Base-by-base conservation (phyloP, 2,113 vertebrate species). In the Brienomyrus brachyistius region DNA sequence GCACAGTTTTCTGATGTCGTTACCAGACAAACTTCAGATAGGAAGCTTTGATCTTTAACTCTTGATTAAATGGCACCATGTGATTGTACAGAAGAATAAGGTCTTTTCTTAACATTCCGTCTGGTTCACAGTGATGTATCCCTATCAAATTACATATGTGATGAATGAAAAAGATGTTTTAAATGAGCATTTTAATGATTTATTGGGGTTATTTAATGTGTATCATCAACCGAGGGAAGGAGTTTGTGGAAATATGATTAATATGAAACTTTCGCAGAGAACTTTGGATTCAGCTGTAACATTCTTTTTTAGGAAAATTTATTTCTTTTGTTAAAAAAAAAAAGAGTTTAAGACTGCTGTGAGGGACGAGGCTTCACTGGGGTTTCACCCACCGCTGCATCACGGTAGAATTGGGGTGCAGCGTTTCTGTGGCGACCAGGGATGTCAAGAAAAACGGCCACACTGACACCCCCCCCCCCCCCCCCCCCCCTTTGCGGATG, bases 361-460 rank as follows among this genome's bases (percentile, higher is more conserved):
- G 87, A 84, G 66, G 84, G 88, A 89, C 52, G 27, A 88, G 35
- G 45, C 48, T 27, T 50, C 45, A 0, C 83, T 5, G 47, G 45
- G 13, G 5, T 5, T 50, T 27, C 23, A 15, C 4, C 2, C 45
- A 48, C 47, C n/a, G 23, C 21, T 1, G 23, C 9, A 10, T 50
- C 4, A 4, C 15, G 3, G 31, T 87, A 51, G 86, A 56, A 17
- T 35, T 23, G 21, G 10, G 3, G 13, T 3, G 15, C 40, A 19
- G 43, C 56, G 2, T 51, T 45, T 89, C 87, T 88, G 89, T 93
- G 92, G 93, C 94, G 92, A 96, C 92, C 93, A 94, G 3, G 21
- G 40, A 5, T 54, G 94, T 96, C 94, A 96, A 95, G 96, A 96
- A 95, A 97, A 97, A 98, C 95, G 96, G 95, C 94, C 95, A 93